These are phyloP conservation scores for Mesocricetus auratus DNA, from an alignment of 2,113 vertebrate genomes.

Conservation along the genomic window DNA sequence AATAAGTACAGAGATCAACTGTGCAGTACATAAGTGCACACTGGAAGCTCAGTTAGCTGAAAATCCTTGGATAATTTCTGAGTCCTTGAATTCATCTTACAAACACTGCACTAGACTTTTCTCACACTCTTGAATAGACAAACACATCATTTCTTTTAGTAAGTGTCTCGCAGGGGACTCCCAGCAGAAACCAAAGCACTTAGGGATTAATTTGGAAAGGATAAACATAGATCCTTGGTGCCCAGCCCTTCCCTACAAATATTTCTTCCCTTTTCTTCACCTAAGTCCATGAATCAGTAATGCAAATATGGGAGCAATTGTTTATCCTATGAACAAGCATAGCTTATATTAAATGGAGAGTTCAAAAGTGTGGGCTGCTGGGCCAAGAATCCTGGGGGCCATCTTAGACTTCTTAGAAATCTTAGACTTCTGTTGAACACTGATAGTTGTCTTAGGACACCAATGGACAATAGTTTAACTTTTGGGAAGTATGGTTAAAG, in stretches of 20 bases:
- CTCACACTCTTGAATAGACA: neutral
- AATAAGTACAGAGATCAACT: neutral
- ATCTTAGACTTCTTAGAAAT: neutral
- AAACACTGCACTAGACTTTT: neutral
- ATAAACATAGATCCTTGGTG: neutral
- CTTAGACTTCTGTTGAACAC: neutral
- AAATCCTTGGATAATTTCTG: neutral
- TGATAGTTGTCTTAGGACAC: neutral
- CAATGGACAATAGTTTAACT: neutral
- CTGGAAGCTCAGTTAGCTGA: neutral
- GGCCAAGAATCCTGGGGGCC: neutral
- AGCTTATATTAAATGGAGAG: neutral
- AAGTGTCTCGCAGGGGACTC: neutral
- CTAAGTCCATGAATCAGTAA: neutral
- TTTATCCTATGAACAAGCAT: neutral
- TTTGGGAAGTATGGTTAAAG: neutral
- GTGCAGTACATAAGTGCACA: neutral
- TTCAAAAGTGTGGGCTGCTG: neutral
- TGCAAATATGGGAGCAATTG: neutral
- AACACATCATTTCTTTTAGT: neutral
- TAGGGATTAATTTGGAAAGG: constrained; percentile 13
- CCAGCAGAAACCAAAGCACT: neutral
- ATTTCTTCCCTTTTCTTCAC: constrained; percentile 12
- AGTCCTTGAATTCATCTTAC: neutral
- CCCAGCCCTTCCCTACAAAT: neutral